Conservation (phyloP, 2,113 vertebrate species). For the Microcebus tavaratra region DNA sequence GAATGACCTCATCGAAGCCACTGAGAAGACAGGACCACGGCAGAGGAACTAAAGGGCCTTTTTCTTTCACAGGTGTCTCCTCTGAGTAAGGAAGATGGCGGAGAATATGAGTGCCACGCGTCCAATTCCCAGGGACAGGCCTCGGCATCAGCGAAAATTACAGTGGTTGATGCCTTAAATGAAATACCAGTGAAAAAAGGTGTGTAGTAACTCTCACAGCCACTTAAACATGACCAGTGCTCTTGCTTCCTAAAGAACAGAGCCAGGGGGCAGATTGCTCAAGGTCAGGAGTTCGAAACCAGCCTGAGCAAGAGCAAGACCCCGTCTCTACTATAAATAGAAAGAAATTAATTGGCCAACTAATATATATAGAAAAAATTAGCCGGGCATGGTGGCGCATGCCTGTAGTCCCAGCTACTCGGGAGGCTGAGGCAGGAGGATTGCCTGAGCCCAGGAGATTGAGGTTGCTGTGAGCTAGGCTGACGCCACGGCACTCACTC, state of each 20-base stretch:
- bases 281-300: too few species aligned
- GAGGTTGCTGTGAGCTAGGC: too few species aligned
- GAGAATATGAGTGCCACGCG: constrained; percentile 94
- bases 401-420: too few species aligned
- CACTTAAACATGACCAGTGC: not conserved
- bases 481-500: too few species aligned
- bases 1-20: not conserved
- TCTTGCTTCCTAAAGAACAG: not conserved
- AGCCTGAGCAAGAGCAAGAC: too few species aligned
- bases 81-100: constrained; percentile 91
- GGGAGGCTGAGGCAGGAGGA: too few species aligned
- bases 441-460: too few species aligned
- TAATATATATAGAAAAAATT: too few species aligned
- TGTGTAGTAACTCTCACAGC: constrained; percentile 63
- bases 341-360: too few species aligned
- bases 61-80: constrained; percentile 89
- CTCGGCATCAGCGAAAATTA: constrained; percentile 89
- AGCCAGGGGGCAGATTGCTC: not conserved
- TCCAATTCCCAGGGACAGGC: constrained; percentile 91
- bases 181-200: constrained; percentile 90
- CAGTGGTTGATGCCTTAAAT: constrained; percentile 87
- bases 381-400: too few species aligned
- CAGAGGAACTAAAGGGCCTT: not conserved
- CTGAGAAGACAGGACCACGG: not conserved
- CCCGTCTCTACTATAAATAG: too few species aligned